These are phyloP conservation scores for Drosophila mulleri DNA, from an alignment of 2,888 invertebrate genomes.

Conservation along the genomic window DNA sequence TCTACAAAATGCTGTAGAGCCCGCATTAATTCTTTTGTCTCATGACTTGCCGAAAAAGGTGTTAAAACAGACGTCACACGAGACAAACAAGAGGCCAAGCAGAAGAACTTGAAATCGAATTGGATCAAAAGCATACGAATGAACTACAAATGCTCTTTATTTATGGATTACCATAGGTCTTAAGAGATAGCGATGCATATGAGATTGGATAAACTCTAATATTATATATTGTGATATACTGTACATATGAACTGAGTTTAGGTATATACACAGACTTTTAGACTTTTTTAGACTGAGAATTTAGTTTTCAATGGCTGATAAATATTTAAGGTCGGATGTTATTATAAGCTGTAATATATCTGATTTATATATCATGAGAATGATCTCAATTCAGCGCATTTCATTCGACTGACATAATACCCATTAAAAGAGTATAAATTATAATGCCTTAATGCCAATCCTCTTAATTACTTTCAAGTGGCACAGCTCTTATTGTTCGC, in stretches of 20 bases:
- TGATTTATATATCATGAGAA: not conserved
- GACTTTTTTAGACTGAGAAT: no score
- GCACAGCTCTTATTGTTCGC: not conserved
- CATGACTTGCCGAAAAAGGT: conserved; percentile 68
- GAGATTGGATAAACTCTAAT: not conserved
- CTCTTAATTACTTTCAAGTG: conserved; percentile 26
- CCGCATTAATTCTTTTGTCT: conserved; percentile 63
- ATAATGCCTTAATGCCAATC: conserved; percentile 1
- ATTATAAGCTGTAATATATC: no score
- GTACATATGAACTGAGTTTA: not conserved
- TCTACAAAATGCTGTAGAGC: conserved; percentile 22
- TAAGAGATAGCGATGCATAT: not conserved
- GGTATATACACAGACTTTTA: not conserved
- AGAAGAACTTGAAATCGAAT: conserved; percentile 1
- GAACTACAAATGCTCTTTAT: conserved; percentile 26
- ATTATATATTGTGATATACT: not conserved
- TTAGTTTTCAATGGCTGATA: no score
- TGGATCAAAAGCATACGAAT: not conserved
- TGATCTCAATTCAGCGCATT: not conserved
- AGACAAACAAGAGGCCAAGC: conserved; percentile 18
- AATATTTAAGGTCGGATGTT: no score
- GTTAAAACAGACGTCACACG: conserved; percentile 61
- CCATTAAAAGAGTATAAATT: not conserved
- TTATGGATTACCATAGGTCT: not conserved
- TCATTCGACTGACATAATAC: not conserved